Evolutionary conservation across 1,140 invertebrate genomes (phyloP).

Genomic region (Drosophila nasuta): DNA sequence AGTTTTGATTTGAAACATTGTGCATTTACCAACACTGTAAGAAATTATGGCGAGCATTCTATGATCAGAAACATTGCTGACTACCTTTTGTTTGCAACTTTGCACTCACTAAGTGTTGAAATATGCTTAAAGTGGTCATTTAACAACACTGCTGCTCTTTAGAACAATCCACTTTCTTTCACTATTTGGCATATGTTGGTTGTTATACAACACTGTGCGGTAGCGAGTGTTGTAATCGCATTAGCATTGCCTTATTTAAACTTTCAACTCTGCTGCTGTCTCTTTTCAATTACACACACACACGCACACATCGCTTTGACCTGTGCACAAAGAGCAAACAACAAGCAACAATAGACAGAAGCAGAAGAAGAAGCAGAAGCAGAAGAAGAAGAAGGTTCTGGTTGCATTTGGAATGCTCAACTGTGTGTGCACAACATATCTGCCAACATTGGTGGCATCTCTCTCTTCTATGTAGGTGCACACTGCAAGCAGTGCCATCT

Average conservation of each 20-base stretch:
- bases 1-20: no score
- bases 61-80: no score
- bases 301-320: slow-evolving; percentile 19
- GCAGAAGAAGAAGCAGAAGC: no score
- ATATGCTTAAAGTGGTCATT: no score
- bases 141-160: no score
- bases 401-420: slow-evolving; percentile 23
- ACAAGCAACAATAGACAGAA: slow-evolving; percentile 10
- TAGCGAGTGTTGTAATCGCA: slow-evolving; percentile 1
- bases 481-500: neutral
- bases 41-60: no score
- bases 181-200: no score
- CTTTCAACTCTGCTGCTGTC: neutral
- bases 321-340: slow-evolving; percentile 18
- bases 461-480: neutral
- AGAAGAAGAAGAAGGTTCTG: no score
- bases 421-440: slow-evolving; percentile 11
- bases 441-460: neutral
- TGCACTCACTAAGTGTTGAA: no score
- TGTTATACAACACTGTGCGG: neutral
- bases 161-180: no score
- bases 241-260: slow-evolving; percentile 21
- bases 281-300: neutral
- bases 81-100: no score
- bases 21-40: slow-evolving; percentile 13